These are phyloP conservation scores for Ommatoiulus sabulosus DNA, from an alignment of 2,888 invertebrate genomes.

Conservation along the genomic window DNA sequence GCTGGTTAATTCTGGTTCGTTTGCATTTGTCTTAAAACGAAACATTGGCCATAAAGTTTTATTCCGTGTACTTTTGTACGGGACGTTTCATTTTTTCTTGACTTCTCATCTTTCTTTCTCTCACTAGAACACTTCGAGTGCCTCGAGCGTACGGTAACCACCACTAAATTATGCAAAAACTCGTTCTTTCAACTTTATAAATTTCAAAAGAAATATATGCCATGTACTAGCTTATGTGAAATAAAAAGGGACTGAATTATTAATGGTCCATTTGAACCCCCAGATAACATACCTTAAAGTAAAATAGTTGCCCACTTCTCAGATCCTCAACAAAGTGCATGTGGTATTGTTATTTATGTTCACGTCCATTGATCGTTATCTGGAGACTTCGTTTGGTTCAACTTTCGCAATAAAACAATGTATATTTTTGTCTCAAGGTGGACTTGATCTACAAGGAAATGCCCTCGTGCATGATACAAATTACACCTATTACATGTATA, in stretches of 20 bases:
- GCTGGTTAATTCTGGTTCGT: not conserved
- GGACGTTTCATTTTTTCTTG: not conserved
- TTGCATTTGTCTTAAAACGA: not conserved
- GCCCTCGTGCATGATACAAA: not conserved
- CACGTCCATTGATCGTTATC: not conserved
- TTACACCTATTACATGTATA: not conserved
- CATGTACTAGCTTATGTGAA: not conserved
- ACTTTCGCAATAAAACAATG: not conserved
- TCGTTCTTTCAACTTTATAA: not conserved
- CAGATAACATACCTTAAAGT: not conserved
- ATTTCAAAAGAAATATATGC: not conserved
- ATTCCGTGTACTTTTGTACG: not conserved
- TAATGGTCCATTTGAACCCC: not conserved
- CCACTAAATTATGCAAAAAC: not conserved
- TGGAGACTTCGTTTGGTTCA: not conserved
- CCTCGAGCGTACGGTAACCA: not conserved
- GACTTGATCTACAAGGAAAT: not conserved
- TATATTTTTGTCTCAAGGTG: not conserved
- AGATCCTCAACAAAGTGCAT: not conserved
- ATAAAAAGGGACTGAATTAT: conserved; percentile 23
- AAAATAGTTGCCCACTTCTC: not conserved
- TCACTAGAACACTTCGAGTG: not conserved
- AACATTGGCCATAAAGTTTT: not conserved
- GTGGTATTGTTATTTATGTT: conserved; percentile 2
- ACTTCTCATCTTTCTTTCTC: not conserved